Evolutionary conservation across 1,140 invertebrate genomes (phyloP).

Genomic region (Portunus trituberculatus): DNA sequence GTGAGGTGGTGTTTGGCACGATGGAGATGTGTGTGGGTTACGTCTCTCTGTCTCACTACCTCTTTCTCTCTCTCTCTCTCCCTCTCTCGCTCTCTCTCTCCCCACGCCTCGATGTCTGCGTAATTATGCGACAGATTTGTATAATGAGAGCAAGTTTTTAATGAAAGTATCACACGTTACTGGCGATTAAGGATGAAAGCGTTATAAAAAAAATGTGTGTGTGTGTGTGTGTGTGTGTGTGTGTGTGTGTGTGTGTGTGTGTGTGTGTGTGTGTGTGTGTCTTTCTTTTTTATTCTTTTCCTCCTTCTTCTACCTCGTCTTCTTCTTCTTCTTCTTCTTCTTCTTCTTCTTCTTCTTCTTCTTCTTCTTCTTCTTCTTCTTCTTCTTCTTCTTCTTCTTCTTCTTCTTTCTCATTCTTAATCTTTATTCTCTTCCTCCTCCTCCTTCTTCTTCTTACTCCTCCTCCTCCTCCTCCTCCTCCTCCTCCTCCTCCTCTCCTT

Average conservation of each 20-base stretch:
- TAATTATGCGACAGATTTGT: conserved; percentile 77
- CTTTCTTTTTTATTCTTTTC: too few species aligned
- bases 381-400: too few species aligned
- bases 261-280: background rate
- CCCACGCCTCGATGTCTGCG: conserved; percentile 28
- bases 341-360: too few species aligned
- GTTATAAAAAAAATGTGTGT: conserved; percentile 63
- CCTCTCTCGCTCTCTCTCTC: background rate
- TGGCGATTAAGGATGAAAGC: conserved; percentile 74
- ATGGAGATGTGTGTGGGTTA: background rate
- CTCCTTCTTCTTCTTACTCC: too few species aligned
- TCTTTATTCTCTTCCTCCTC: too few species aligned
- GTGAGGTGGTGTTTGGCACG: background rate
- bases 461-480: too few species aligned
- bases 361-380: too few species aligned
- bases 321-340: too few species aligned
- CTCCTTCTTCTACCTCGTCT: background rate
- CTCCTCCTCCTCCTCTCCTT: too few species aligned
- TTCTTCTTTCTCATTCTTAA: too few species aligned
- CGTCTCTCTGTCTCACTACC: background rate
- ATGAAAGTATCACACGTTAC: conserved; percentile 74
- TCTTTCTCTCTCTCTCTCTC: background rate
- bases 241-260: background rate
- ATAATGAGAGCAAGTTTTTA: conserved; percentile 76
- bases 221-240: conserved; percentile 50